Conservation (phyloP, 2,888 invertebrate species). For the Abrostola tripartita region DNA sequence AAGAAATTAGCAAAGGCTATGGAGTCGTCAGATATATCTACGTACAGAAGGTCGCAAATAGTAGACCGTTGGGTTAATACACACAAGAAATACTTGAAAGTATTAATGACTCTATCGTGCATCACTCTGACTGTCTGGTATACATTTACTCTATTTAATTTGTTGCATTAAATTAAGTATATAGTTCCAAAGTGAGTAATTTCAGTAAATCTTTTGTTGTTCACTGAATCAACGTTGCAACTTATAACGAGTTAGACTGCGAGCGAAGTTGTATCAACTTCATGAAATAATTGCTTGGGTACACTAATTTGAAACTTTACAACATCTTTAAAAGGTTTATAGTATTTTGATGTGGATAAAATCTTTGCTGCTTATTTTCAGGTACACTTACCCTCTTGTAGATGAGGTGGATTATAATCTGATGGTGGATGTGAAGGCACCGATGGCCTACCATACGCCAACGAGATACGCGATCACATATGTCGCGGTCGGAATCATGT, state of each 20-base stretch:
- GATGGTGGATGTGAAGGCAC: slow-evolving; percentile 67
- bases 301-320: slow-evolving; percentile 22
- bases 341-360: too few species aligned
- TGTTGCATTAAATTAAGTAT: background rate
- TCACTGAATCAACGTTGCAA: slow-evolving; percentile 8
- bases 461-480: slow-evolving; percentile 66
- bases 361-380: slow-evolving; percentile 42
- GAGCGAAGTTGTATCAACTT: slow-evolving; percentile 20
- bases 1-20: slow-evolving; percentile 70
- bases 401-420: slow-evolving; percentile 78
- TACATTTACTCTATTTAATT: background rate
- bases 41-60: slow-evolving; percentile 63
- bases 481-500: slow-evolving; percentile 59
- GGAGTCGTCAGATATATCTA: slow-evolving; percentile 73
- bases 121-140: slow-evolving; percentile 74
- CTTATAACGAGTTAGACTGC: slow-evolving; percentile 6
- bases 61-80: slow-evolving; percentile 69
- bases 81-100: slow-evolving; percentile 66
- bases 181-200: background rate
- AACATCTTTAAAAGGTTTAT: slow-evolving; percentile 7
- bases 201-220: slow-evolving; percentile 1
- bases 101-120: slow-evolving; percentile 67
- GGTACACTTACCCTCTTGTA: slow-evolving; percentile 73
- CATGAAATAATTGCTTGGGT: slow-evolving; percentile 13
- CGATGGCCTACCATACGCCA: slow-evolving; percentile 63